These are phyloP conservation scores for Atethmia centrago DNA, from an alignment of 2,888 invertebrate genomes.

Conservation along the genomic window DNA sequence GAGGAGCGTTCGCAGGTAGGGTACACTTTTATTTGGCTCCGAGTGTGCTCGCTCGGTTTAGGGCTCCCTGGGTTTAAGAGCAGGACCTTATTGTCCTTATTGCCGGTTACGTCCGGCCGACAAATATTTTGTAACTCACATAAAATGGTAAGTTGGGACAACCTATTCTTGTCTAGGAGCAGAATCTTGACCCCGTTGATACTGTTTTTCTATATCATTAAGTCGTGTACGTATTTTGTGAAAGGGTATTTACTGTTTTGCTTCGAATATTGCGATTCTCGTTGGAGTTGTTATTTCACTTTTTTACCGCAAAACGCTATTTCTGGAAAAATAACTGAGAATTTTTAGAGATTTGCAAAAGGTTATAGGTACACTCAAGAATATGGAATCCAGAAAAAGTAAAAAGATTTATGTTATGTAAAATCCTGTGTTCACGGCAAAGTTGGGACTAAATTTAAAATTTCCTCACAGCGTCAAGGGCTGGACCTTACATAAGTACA, in stretches of 20 bases:
- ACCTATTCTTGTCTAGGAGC: constrained; percentile 32
- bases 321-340: constrained; percentile 19
- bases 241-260: constrained; percentile 55
- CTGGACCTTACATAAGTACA: constrained; percentile 19
- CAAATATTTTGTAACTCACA: constrained; percentile 54
- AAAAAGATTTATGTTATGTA: constrained; percentile 27
- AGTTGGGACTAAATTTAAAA: constrained; percentile 43
- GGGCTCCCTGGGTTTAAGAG: constrained; percentile 50
- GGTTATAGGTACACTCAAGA: constrained; percentile 19
- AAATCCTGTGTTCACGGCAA: constrained; percentile 27
- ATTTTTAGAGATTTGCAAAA: constrained; percentile 19
- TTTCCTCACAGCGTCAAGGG: constrained; percentile 14
- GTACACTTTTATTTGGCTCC: constrained; percentile 42
- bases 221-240: constrained; percentile 45
- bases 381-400: constrained; percentile 20
- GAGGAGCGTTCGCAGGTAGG: constrained; percentile 56
- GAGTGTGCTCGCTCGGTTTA: constrained; percentile 42
- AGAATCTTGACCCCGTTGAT: constrained; percentile 53
- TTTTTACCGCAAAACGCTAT: constrained; percentile 50
- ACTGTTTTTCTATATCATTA: constrained; percentile 57
- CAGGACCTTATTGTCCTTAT: constrained; percentile 41
- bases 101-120: constrained; percentile 28
- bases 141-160: constrained; percentile 41
- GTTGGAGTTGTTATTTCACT: constrained; percentile 45
- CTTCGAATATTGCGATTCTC: constrained; percentile 38